These are phyloP conservation scores for Drosophila ambigua DNA, from an alignment of 1,140 invertebrate genomes.

Conservation along the genomic window DNA sequence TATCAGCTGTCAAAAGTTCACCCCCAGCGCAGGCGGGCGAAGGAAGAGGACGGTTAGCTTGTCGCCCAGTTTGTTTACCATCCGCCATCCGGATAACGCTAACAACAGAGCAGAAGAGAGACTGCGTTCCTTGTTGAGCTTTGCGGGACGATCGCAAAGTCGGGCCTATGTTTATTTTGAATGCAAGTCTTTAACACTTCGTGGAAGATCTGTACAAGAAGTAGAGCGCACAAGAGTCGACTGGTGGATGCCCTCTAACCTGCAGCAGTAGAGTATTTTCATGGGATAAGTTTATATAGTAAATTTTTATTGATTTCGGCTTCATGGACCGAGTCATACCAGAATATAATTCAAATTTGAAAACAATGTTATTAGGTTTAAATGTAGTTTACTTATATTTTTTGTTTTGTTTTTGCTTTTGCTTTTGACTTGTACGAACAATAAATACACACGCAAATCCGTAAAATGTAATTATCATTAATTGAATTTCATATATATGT, in stretches of 20 bases:
- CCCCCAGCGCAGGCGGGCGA: neutral
- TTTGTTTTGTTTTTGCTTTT: constrained; percentile 35
- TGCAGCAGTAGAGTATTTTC: neutral
- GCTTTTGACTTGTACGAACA: constrained; percentile 60
- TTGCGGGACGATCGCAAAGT: constrained; percentile 3
- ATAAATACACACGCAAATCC: constrained; percentile 75
- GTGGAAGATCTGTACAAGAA: too few species aligned
- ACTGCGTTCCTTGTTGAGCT: constrained; percentile 30
- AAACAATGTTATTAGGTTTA: constrained; percentile 65
- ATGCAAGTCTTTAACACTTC: too few species aligned
- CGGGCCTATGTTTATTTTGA: too few species aligned
- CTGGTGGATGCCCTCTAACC: constrained; percentile 3
- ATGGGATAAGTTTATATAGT: constrained; percentile 55
- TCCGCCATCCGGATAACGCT: constrained; percentile 9
- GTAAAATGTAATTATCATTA: constrained; percentile 69
- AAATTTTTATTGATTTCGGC: constrained; percentile 73
- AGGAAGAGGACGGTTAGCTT: neutral
- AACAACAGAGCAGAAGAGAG: constrained; percentile 7
- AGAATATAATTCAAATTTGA: constrained; percentile 66
- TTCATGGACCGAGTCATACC: constrained; percentile 53
- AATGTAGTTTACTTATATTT: constrained; percentile 49
- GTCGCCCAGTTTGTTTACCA: constrained; percentile 63
- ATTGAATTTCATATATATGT: constrained; percentile 52
- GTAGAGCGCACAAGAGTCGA: neutral
- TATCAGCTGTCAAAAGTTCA: constrained; percentile 66